phyloP scores from a whole-genome alignment of 2,113 vertebrate genomes.

The Hippoglossus stenolepis region DNA sequence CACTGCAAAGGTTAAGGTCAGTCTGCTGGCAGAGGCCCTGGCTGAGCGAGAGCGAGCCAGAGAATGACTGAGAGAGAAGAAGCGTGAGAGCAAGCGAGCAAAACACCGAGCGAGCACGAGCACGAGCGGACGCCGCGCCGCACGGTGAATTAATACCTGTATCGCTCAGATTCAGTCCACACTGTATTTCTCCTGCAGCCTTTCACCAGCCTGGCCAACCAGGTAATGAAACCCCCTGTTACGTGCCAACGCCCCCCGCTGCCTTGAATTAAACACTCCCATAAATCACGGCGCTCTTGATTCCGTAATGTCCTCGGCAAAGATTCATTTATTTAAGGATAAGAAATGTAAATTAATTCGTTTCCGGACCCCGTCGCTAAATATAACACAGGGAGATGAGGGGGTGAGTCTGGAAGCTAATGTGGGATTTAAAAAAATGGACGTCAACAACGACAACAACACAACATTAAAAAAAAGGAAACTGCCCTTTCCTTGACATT shows the following conservation, averaged over 20 bases:
- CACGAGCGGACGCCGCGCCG: not conserved
- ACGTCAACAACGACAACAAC: not conserved
- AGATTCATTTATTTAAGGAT: slow-evolving; percentile 27
- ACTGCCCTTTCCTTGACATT: not conserved
- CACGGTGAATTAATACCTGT: slow-evolving; percentile 27
- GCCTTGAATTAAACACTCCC: slow-evolving; percentile 45
- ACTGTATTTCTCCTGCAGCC: slow-evolving; percentile 24
- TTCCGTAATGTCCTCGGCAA: slow-evolving; percentile 20
- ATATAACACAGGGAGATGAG: not conserved
- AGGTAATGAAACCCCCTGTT: slow-evolving; percentile 50
- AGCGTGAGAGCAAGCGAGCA: not conserved
- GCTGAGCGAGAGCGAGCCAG: not conserved
- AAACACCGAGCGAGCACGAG: not conserved
- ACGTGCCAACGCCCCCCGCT: slow-evolving; percentile 43
- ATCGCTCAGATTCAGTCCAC: slow-evolving; percentile 8
- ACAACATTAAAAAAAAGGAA: not conserved
- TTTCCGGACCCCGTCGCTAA: not conserved
- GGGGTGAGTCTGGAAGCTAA: not conserved
- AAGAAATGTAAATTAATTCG: slow-evolving; percentile 36
- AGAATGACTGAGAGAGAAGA: not conserved
- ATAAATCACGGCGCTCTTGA: slow-evolving; percentile 53
- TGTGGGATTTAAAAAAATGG: not conserved
- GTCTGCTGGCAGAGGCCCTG: not conserved
- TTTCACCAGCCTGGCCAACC: slow-evolving; percentile 48
- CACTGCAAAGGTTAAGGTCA: slow-evolving; percentile 51